Evolutionary conservation across 2,113 vertebrate species (phyloP), one percentile per base, ranked within the genome.

Genomic region (Scortum barcoo): DNA sequence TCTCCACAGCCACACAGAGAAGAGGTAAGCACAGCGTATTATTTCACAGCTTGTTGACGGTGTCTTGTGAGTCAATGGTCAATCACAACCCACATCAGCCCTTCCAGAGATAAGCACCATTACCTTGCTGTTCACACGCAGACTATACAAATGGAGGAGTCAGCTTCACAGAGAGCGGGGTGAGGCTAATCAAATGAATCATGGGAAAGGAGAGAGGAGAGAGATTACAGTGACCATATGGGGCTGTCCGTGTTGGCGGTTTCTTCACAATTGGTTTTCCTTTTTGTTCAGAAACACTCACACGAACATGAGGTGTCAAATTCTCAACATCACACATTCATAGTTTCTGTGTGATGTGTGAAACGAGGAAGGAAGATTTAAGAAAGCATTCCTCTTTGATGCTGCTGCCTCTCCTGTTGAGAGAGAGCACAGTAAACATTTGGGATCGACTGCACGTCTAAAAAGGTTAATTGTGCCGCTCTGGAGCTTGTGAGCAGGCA

Each of bases 101-200:
- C 13, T 19, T 17, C 44, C 44, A 68, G 26, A 76, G 66, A 80
- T 69, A 48, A 86, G 51, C 72, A 44, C 12, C 33, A 81, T 75
- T 72, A 80, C 83, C 33, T 76, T 44, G 60, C 53, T 69, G 63
- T 68, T 80, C 77, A 78, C 79, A 87, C 46, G 78, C 4, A 36
- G 9, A 48, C 22, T 36, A 63, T 13, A 63, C 53, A 85, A 87
- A 78, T 26, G 12, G 36, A 80, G 71, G 36, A 50, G 54, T n/a
- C 63, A 48, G 62, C 19, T 36, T 78, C 57, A 68, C 42, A 53
- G 46, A 5, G 6, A 48, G 24, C 54, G 68, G 36, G 53, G 28
- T 72, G 72, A 87, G 19, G 74, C 26, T 67, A 72, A 75, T 50
- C 66, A 78, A 77, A 63, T 62, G 61, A 86, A 63, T 30, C 54